phyloP scores from a whole-genome alignment of 2,888 invertebrate species.

The Pyrochroa serraticornis region DNA sequence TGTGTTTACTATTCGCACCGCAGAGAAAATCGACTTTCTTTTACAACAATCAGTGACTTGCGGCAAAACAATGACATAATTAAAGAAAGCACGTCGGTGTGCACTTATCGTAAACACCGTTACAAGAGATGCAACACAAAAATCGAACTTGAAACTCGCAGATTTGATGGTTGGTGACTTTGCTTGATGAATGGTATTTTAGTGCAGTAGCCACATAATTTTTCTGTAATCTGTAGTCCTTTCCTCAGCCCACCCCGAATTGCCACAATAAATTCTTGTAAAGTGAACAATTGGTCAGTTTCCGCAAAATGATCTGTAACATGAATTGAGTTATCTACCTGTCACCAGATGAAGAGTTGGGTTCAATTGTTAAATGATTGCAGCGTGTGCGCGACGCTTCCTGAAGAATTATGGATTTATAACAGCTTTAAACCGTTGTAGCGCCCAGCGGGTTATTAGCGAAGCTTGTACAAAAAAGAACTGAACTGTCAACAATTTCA shows the following conservation, averaged over 20 bases:
- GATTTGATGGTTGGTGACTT: no score
- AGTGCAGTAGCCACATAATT: no score
- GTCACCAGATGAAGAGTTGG: slow-evolving; percentile 33
- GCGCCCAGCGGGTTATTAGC: no score
- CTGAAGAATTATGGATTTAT: slow-evolving; percentile 38
- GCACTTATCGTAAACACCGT: no score
- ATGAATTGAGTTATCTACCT: slow-evolving; percentile 32
- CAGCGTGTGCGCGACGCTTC: slow-evolving; percentile 29
- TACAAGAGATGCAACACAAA: neutral
- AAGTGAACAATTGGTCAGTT: slow-evolving; percentile 21
- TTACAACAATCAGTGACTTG: neutral
- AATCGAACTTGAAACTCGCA: neutral
- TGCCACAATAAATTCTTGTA: no score
- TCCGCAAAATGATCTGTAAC: slow-evolving; percentile 31
- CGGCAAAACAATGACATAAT: neutral
- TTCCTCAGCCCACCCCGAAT: no score
- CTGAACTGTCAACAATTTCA: no score
- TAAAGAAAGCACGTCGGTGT: no score
- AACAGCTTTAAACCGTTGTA: slow-evolving; percentile 34
- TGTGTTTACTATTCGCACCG: no score
- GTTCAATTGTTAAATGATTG: slow-evolving; percentile 9
- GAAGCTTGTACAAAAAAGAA: no score
- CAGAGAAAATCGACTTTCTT: neutral
- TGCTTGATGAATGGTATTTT: no score
- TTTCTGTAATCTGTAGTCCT: no score